Base-by-base conservation (phyloP, 1,140 invertebrate species). In the Aphelinus certus region DNA sequence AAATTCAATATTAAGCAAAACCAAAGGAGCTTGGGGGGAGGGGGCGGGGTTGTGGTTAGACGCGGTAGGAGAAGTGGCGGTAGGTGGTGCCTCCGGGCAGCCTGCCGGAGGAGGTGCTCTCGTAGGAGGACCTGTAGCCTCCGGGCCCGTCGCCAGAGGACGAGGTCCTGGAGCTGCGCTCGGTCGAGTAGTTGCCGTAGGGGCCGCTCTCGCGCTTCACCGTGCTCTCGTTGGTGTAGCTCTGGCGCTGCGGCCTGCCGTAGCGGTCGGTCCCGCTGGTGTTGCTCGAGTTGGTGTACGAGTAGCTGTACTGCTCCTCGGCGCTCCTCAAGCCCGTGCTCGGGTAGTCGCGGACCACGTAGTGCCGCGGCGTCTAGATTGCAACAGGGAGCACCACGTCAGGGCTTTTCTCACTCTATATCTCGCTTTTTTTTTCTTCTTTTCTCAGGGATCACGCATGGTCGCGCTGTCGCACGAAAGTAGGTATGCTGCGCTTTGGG, bases 61-160 rank as follows among this genome's bases (percentile, higher is more conserved):
- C 93, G 86, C 93, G 93, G 89, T 95, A 95, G 78, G 93, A 94
- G 87, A 92, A 95, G 86, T 95, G 94, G 77, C 94, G 93, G 85
- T 95, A 95, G 81, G 87, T 89, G 80, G 94, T 95, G 83, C 94
- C 94, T 79, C 92, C 91, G 69, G 94, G 94, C 83, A 95, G 90
- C 82, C 92, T 91, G 80, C 94, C 94, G 85, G 92, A 92, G 75
- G 91, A 88, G 77, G 90, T 91, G 57, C 93, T 93, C 78, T 93
- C 93, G 88, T 95, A 95, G 81, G 93, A 93, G 67, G 91, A 91
- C 74, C 85, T 88, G 86, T 95, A 95, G 79, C 93, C 92, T 81
- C 94, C 92, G 74, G 94, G 94, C 71, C 93, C 93, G 83, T 92
- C 93, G 77, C 91, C 89, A 77, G 91, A 89, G 78, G 88, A 87